Evolutionary conservation across 2,888 invertebrate genomes (phyloP), one percentile per base, ranked within the genome.

Genomic region (Leucophenga maculata): DNA sequence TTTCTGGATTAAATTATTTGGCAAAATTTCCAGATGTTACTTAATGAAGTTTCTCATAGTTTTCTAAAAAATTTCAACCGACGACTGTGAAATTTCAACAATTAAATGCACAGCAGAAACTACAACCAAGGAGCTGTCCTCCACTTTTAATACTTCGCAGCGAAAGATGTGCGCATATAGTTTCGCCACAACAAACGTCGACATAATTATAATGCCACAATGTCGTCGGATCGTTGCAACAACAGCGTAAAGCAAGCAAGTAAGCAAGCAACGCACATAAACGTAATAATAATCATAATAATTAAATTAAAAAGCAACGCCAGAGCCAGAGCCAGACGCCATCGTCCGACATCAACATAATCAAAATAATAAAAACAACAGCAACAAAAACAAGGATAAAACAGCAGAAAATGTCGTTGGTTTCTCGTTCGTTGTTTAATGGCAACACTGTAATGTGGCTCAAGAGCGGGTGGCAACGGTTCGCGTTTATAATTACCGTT

Each of bases 401-500:
- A 11, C 39, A n/a, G n/a, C n/a, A n/a, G 39, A 39, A 39, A 14
- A 20, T 32, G n/a, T 31, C 32, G 59, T 59, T 32, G 59, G 16
- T 32, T 59, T 31, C 32, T 39, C 11, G n/a, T 32, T 32, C 32
- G 39, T 39, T 8, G 39, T 16, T 59, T 59, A 59, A 32, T 32
- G 32, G 6, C 32, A 59, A 59, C 31, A 16, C 32, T 32, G 9
- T n/a, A 26, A 59, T 32, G 32, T n/a, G 14, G 32, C 14, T 22
- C 32, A 62, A 22, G 31, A 20, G 60, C 44, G 46, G 39, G 16
- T 16, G 14, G 57, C 57, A 14, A 22, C 14, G 57, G 2, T 22
- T 9, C 14, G 11, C 22, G 44, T 32, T 68, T 14, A 55, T 55
- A 68, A 68, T 68, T 64, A 64, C 54, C 52, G 54, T 68, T 68